A percentile compares a stretch with the other conserved stretches of the same genome.
These are phyloP conservation scores for Andrena dorsata DNA, from an alignment of 2,888 invertebrate genomes.

Conservation along the genomic window DNA sequence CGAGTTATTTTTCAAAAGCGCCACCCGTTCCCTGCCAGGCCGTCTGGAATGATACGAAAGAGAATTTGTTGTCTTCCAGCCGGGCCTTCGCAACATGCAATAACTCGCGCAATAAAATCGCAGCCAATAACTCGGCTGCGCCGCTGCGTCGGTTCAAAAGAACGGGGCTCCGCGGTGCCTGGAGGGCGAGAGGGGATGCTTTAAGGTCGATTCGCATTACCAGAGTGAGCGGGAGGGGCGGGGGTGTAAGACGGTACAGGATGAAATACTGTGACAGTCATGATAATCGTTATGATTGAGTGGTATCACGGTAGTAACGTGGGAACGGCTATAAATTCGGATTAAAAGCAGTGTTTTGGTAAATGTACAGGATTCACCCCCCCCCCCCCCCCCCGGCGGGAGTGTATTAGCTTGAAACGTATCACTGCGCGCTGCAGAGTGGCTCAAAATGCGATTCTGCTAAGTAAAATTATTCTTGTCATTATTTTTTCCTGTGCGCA, in stretches of 20 bases:
- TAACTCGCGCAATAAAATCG: constrained; percentile 81
- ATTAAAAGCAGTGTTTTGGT: neutral
- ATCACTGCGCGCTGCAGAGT: neutral
- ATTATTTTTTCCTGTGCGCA: too few species aligned
- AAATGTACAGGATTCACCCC: neutral
- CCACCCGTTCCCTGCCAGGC: constrained; percentile 27
- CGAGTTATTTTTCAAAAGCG: constrained; percentile 68
- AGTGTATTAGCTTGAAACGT: neutral
- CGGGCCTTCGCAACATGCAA: constrained; percentile 75
- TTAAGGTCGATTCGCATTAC: constrained; percentile 25
- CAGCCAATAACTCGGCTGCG: constrained; percentile 76
- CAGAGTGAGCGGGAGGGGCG: neutral
- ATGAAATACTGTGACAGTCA: constrained; percentile 18
- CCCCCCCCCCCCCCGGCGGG: neutral
- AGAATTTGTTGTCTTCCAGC: constrained; percentile 78
- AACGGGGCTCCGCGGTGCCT: neutral
- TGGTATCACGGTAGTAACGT: neutral
- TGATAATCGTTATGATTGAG: constrained; percentile 29
- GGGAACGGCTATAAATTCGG: constrained; percentile 13
- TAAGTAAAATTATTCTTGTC: neutral
- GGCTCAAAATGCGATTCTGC: neutral
- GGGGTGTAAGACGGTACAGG: neutral
- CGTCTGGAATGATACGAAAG: constrained; percentile 62
- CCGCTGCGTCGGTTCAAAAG: constrained; percentile 36
- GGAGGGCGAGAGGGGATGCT: constrained; percentile 2